Percentiles rank a stretch among this genome's conserved stretches.
These are phyloP conservation scores for Chrosomus eos DNA, from an alignment of 2,797 vertebrate species.

Conservation along the genomic window DNA sequence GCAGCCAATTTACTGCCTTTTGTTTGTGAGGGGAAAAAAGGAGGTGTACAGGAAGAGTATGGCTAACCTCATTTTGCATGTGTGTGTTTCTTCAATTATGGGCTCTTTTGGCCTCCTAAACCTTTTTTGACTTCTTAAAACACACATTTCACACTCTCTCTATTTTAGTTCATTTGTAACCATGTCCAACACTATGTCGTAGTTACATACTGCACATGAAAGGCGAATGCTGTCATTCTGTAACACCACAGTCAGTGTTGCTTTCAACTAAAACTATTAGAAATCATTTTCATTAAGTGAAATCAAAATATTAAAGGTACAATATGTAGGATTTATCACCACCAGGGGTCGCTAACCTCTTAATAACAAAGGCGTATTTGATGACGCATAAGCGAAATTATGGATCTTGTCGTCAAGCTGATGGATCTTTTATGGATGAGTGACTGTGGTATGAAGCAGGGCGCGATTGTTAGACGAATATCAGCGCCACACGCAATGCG, in stretches of 20 bases:
- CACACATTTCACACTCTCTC: background rate
- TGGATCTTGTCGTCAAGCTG: too few species aligned
- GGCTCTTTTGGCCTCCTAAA: background rate
- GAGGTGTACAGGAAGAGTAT: slow-evolving; percentile 6
- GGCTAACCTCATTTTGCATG: background rate
- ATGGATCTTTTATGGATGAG: too few species aligned
- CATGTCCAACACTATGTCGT: background rate
- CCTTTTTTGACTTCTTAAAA: slow-evolving; percentile 1
- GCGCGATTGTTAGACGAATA: too few species aligned
- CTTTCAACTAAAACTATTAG: background rate
- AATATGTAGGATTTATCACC: too few species aligned
- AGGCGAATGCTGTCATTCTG: background rate
- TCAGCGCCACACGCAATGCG: too few species aligned
- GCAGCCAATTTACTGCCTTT: slow-evolving; percentile 57
- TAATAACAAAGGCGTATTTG: too few species aligned
- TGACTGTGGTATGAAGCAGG: too few species aligned
- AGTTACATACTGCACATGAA: background rate
- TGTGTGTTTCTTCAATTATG: background rate
- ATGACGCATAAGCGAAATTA: too few species aligned
- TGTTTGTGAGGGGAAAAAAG: slow-evolving; percentile 42
- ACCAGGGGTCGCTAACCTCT: too few species aligned
- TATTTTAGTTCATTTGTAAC: background rate
- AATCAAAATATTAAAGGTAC: background rate
- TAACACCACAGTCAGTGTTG: background rate
- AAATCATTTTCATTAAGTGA: background rate